Evolutionary conservation across 2,888 invertebrate genomes (phyloP), one percentile per base, ranked within the genome.

Genomic region (Achlya flavicornis): DNA sequence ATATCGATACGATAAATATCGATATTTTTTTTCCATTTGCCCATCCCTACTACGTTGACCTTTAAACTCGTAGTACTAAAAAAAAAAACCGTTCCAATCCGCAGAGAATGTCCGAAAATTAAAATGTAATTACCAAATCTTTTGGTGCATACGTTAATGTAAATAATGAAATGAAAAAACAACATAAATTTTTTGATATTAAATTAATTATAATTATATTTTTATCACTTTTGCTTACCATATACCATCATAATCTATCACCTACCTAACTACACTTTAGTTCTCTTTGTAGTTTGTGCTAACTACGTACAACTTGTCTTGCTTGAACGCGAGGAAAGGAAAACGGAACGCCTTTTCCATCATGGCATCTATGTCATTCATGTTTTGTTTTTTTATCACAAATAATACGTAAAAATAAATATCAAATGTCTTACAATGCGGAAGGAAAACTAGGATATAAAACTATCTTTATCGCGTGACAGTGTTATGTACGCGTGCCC

Each of bases 351-450:
- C 53, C n/a, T 63, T 61, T 71, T 76, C 7, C 16, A 53, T 77
- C 73, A 80, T 80, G 80, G 80, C 78, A 75, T 74, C 61, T 65
- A 65, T 80, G 80, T 79, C 76, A 75, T 73, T 79, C 78, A 75
- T 69, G 75, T 80, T 80, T 80, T 80, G 81, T 80, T 76, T 73
- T 80, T 75, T 71, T 74, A 72, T 19, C 46, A 58, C 67, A 76
- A 65, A 64, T 67, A 74, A 69, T 72, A 78, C 75, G 70, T 63
- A 71, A 70, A 67, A 71, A 63, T 53, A 80, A 73, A 73, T 69
- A 74, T 68, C 64, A 77, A 78, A 81, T 80, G 77, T 65, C 67
- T 72, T 62, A 61, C 69, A 74, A 69, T 70, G 63, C 61, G 61
- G 62, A 61, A 62, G 66, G 64, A 63, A 67, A 73, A 73, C 65